Conservation (phyloP, 2,888 invertebrate genomes). For the Epistrophe grossulariae region DNA sequence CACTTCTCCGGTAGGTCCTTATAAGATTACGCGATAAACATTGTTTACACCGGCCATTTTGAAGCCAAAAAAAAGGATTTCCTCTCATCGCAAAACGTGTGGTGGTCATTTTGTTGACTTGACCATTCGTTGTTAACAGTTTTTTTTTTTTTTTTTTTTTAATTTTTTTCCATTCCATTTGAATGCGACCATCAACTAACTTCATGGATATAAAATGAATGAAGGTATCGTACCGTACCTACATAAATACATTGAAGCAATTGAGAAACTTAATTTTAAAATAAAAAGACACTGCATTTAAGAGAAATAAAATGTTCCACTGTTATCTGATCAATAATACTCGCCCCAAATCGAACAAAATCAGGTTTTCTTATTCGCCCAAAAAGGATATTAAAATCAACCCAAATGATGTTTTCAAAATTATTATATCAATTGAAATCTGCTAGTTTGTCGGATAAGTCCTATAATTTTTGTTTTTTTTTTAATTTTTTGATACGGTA, state of each 20-base stretch:
- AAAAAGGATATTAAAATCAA: conserved; percentile 31
- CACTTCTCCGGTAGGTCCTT: conserved; percentile 46
- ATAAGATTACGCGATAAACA: conserved; percentile 71
- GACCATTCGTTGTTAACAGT: conserved; percentile 7
- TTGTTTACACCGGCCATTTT: conserved; percentile 60
- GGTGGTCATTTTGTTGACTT: conserved; percentile 36
- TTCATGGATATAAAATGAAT: not conserved
- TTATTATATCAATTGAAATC: conserved; percentile 29
- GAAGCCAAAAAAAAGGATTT: conserved; percentile 64
- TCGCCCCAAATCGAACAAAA: not conserved
- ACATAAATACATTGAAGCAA: not conserved
- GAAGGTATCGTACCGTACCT: not conserved
- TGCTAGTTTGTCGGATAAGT: conserved; percentile 29
- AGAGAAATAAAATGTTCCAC: conserved; percentile 41
- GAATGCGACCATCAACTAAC: not conserved
- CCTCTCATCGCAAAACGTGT: conserved; percentile 37
- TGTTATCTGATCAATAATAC: conserved; percentile 52
- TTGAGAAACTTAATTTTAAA: not conserved
- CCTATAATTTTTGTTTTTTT: conserved; percentile 2
- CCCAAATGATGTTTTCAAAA: conserved; percentile 26
- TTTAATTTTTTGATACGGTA: conserved; percentile 22
- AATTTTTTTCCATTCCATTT: not conserved
- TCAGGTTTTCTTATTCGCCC: not conserved
- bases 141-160: conserved; percentile 54
- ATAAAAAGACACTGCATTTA: conserved; percentile 6